Evolutionary conservation across 2,888 invertebrate species (phyloP), one percentile per base, ranked within the genome.

Genomic region (Hirtodrosophila trivittata): DNA sequence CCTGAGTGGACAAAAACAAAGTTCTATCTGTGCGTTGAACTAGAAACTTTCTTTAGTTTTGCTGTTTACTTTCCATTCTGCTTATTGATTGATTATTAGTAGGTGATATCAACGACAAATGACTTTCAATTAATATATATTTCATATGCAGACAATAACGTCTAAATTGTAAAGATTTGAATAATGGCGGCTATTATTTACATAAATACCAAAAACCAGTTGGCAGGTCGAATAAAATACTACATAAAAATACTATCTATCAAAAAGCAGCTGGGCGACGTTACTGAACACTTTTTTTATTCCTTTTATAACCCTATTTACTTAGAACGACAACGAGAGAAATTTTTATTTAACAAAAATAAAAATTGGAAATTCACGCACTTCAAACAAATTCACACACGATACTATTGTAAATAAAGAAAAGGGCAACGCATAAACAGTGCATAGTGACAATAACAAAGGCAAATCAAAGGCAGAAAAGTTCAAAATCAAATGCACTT

Each of bases 251-350:
- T 5, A 21, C 2, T 3, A 21, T 21, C 2, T 21, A 21, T 21
- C 18, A 9, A 39, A 28, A 26, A 12, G 10, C 46, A 71, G 35
- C 54, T 21, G 12, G 16, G 1, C 10, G 1, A 10, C 3, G 7
- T 16, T 37, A 28, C 7, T 5, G 0, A 50, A 12, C 68, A 73
- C 45, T 42, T 1, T 41, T 52, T 62, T 30, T 9, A 3, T 8
- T 3, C 50, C 14, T 10, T 64, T 47, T 9, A 9, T 65, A 74
- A 58, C 71, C 39, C 51, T 64, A 32, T n/a, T 33, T 8, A 30
- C 28, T n/a, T 37, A 71, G 70, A 71, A 71, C 75, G 46, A 58
- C 75, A 54, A 64, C 58, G 33, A 50, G 70, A 69, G 58, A 71
- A 71, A 75, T 56, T 75, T 64, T 69, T n/a, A n/a, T 39, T 51